Evolutionary conservation across 2,888 invertebrate species (phyloP), one percentile per base, ranked within the genome.

Genomic region (Drosophila dives): DNA sequence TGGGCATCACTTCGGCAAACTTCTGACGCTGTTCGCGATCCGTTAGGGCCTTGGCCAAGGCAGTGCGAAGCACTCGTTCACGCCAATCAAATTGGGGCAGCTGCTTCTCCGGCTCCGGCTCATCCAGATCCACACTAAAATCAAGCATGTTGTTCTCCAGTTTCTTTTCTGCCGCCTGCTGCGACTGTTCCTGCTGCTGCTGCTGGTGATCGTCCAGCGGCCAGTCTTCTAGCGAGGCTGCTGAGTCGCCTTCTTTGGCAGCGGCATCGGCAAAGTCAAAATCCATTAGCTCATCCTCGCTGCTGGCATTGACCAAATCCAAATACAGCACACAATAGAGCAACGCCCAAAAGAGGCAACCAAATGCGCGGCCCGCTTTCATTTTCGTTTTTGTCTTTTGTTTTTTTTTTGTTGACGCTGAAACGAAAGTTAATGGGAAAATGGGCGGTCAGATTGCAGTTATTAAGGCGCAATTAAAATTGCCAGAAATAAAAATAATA

Each of bases 1-100:
- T 95, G 49, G 96, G 95, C 92, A 95, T 92, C 32, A 95, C 94
- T 91, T 95, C 94, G 0, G 94, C 94, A 64, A 95, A 94, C 87
- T 94, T 94, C 72, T 94, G 94, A 23, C 94, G 94, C 54, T 95
- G 94, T 40, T 94, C 94, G 56, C 94, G 94, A 82, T 94, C 93
- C 75, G 94, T 94, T 89, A 95, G 91, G 0, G 95, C 95, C 79
- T 94, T 93, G 20, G 94, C 78, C 62, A 95, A 93, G 1, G 94
- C 94, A 38, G 94, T 94, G 76, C 94, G 94, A 23, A 95, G 91
- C 83, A 94, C 92, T 2, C 93, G 93, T 59, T 95, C 94, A 42
- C 94, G 94, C 60, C 93, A 83, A 50, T 90, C 86, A 17, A 90
- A 91, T 0, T 79, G 84, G 8, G 88, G 89, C 15, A 83, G 60